Evolutionary conservation across 1,140 invertebrate genomes (phyloP), one percentile per base, ranked within the genome.

Genomic region (Lepeophtheirus salmonis): DNA sequence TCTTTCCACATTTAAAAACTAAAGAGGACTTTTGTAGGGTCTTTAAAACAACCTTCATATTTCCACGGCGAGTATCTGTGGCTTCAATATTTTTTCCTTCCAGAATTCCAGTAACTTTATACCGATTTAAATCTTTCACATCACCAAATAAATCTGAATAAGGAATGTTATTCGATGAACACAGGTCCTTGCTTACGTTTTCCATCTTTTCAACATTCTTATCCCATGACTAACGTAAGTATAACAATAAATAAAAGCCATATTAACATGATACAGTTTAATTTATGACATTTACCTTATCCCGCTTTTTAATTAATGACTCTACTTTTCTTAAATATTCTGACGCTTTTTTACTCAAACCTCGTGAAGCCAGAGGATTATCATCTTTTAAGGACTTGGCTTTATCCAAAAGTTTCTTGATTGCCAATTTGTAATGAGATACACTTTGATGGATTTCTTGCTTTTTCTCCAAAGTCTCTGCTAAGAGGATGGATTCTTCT

Each of bases 121-220:
- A 57, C 3, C 55, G 55, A 12, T 30, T 41, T 16, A 57, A 48
- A 41, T 57, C 55, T 21, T 41, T 57, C 20, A 57, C 26, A 48
- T 57, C 55, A 2, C 55, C 55, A 57, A 57, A 57, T n/a, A 57
- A 41, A 14, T 57, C 55, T 23, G 26, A 57, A 41, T 57, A 25
- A 41, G 55, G 55, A 21, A 57, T 26, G 6, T 41, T 41, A n/a
- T 41, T n/a, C 30, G n/a, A 41, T 10, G 30, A n/a, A 41, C 6
- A n/a, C n/a, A n/a, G n/a, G n/a, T n/a, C n/a, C n/a, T n/a, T n/a
- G n/a, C n/a, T n/a, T n/a, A n/a, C n/a, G n/a, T n/a, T n/a, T n/a
- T n/a, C n/a, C n/a, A n/a, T n/a, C n/a, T n/a, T n/a, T n/a, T n/a
- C n/a, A n/a, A n/a, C n/a, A n/a, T n/a, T n/a, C n/a, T n/a, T n/a